A percentile compares a stretch with the other conserved stretches of the same genome.
Conservation (phyloP, 2,797 vertebrate genomes). For the Lepus townsendii region DNA sequence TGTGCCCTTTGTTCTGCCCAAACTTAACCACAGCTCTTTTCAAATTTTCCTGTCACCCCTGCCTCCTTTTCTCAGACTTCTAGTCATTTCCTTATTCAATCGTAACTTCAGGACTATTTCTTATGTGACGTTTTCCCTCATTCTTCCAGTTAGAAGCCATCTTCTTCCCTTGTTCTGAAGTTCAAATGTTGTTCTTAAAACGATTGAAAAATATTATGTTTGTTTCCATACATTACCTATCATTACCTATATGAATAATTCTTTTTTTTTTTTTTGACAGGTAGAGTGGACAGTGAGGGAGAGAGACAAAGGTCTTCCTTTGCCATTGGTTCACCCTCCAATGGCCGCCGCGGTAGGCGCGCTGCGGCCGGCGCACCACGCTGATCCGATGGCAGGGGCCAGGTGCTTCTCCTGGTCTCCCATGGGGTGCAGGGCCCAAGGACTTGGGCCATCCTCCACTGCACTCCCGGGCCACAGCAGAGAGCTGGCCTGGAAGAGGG, state of each 20-base stretch:
- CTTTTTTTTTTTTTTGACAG: too few species aligned
- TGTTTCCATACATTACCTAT: neutral
- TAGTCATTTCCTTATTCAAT: neutral
- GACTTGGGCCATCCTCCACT: too few species aligned
- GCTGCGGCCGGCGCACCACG: too few species aligned
- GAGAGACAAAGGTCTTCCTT: too few species aligned
- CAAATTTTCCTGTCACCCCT: accelerated
- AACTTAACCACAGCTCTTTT: neutral
- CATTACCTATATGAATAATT: neutral
- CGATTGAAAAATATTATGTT: neutral
- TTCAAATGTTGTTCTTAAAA: neutral
- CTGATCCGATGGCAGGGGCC: too few species aligned
- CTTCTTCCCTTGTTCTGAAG: neutral
- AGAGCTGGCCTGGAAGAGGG: too few species aligned
- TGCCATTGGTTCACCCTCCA: too few species aligned
- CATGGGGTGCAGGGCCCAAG: too few species aligned
- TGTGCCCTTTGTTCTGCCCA: neutral
- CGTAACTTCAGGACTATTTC: neutral
- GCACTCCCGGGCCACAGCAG: too few species aligned
- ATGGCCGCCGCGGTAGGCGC: too few species aligned
- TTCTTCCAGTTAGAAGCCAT: neutral
- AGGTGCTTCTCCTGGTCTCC: too few species aligned
- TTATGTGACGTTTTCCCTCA: neutral
- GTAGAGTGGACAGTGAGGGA: too few species aligned
- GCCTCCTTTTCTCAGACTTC: accelerated